A percentile compares a stretch with the other conserved stretches of the same genome.
Conservation (phyloP, 2,797 vertebrate species). For the Urophycis tenuis region DNA sequence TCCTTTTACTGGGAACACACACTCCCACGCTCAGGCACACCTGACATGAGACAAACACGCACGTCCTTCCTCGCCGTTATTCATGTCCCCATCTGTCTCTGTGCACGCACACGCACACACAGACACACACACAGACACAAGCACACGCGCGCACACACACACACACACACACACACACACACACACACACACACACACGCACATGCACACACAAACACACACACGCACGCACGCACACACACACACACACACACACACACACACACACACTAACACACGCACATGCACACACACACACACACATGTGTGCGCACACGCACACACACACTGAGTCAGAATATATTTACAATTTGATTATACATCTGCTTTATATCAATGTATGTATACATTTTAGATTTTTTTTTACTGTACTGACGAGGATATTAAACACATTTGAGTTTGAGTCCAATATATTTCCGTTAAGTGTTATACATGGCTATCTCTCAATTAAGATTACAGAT, state of each 20-base stretch:
- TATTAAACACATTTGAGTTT: too few species aligned
- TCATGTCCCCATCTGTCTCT: neutral
- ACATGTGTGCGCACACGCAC: constrained; percentile 2
- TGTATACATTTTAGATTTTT: neutral
- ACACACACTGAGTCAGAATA: constrained; percentile 39
- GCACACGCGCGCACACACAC: neutral
- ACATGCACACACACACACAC: constrained; percentile 4
- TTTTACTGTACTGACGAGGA: too few species aligned
- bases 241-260: constrained; percentile 10
- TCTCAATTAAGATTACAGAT: neutral
- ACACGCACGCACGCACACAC: neutral
- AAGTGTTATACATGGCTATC: too few species aligned
- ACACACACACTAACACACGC: too few species aligned
- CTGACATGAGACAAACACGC: neutral
- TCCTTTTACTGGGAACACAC: constrained; percentile 4
- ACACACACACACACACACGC: neutral
- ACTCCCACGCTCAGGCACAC: neutral
- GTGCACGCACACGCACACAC: neutral
- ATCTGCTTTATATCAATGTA: neutral
- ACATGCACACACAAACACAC: neutral
- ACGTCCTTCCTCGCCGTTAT: neutral
- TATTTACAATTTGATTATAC: constrained; percentile 61
- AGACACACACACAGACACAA: neutral
- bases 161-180: neutral
- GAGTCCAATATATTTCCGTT: too few species aligned